phyloP scores from a whole-genome alignment of 2,888 invertebrate species.

The Acheta domesticus region DNA sequence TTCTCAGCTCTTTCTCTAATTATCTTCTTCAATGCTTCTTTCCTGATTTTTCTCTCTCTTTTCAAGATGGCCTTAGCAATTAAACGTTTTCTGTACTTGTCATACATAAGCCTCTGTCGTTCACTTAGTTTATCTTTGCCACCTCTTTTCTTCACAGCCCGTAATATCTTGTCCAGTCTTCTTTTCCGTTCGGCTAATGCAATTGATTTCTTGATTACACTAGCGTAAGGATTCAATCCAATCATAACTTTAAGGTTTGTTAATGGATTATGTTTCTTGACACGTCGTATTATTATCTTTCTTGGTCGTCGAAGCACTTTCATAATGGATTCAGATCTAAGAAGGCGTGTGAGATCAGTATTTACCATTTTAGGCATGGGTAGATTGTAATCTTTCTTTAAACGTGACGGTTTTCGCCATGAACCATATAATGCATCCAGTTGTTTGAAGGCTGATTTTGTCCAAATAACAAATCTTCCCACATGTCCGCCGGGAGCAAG shows the following conservation, averaged over 20 bases:
- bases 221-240: conserved; percentile 90
- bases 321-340: conserved; percentile 94
- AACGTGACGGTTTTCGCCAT: conserved; percentile 75
- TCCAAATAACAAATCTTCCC: conserved; percentile 98
- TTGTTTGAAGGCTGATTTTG: conserved; percentile 91
- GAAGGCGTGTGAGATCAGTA: conserved; percentile 86
- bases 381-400: conserved; percentile 86
- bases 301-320: conserved; percentile 85
- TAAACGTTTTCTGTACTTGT: neutral
- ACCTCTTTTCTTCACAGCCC: neutral
- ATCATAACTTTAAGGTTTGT: conserved; percentile 84
- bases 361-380: conserved; percentile 98
- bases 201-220: conserved; percentile 69
- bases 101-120: neutral
- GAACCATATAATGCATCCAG: conserved; percentile 94
- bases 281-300: conserved; percentile 72
- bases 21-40: neutral
- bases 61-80: neutral
- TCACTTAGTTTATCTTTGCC: neutral
- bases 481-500: conserved; percentile 97
- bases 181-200: neutral
- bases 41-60: neutral
- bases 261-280: conserved; percentile 94
- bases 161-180: neutral
- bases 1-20: neutral